Base-by-base conservation (phyloP, 2,113 vertebrate species). In the Nipponia nippon region DNA sequence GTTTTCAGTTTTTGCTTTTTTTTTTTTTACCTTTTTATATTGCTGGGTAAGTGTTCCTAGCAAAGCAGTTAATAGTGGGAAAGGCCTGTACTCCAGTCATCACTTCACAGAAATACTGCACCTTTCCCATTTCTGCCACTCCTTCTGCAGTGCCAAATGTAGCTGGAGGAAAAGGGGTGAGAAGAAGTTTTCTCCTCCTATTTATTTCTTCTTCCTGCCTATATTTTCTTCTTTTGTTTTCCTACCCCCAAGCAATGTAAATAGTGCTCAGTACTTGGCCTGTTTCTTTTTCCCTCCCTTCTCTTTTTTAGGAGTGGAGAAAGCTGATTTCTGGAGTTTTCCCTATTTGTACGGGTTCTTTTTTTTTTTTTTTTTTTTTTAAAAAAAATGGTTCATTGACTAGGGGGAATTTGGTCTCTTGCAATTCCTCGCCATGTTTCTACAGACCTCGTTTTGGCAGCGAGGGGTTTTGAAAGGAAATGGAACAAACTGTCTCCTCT, bases 101-200 rank as follows among this genome's bases (percentile, higher is more conserved):
- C 49, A 38, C 69, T 78, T 71, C 76, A 75, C 26, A 90, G 44
- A 95, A 94, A 80, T 77, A 49, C 46, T 21, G 34, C 58, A 70
- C 58, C 80, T 86, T 92, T 91, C 88, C 65, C 50, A 17, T 85
- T 88, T 78, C 93, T 88, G 67, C 67, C 53, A 27, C 18, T 84
- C 66, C 44, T 78, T 81, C 76, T 96, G 62, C 86, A 79, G 94
- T 96, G 84, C 96, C 97, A 97, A 97, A 94, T 73, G 50, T 38
- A 80, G 63, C 91, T 65, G 72, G 79, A 92, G 70, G n/a, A 92
- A 95, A 87, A 87, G 40, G 59, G 20, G 6, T 52, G 85, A 90
- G 58, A 83, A 52, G 63, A 85, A 53, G 8, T 73, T 72, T 94
- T 83, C 62, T 93, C 42, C 53, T 89, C 80, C 62, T 66, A 2